A percentile compares a stretch with the other conserved stretches of the same genome.
phyloP scores from a whole-genome alignment of 2,797 vertebrate species.

The Cynopterus sphinx region DNA sequence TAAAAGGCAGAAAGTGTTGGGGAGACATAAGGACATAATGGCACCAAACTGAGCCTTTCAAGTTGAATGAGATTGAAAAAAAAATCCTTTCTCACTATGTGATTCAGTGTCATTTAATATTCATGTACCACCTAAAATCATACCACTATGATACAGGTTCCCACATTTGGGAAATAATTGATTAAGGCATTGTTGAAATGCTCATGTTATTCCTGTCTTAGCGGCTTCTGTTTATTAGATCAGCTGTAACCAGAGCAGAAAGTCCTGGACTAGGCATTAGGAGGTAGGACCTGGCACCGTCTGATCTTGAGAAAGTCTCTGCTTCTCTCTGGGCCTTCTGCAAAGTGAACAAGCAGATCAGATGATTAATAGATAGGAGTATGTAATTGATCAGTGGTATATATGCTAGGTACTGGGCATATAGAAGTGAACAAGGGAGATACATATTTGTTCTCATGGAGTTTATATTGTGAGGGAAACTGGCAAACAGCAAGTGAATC shows the following conservation, averaged over 20 bases:
- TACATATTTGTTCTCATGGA: neutral
- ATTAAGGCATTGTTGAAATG: slow-evolving; percentile 2
- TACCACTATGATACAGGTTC: neutral
- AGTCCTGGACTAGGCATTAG: neutral
- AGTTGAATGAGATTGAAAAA: slow-evolving; percentile 18
- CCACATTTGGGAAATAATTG: neutral
- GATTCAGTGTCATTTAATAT: neutral
- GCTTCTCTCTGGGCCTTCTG: neutral
- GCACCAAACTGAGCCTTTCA: neutral
- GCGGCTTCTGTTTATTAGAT: neutral
- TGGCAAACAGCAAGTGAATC: slow-evolving; percentile 10
- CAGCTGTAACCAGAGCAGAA: neutral
- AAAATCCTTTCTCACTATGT: neutral
- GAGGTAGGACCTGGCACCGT: neutral
- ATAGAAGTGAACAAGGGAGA: neutral
- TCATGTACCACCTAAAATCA: slow-evolving; percentile 1
- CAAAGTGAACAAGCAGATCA: slow-evolving; percentile 10
- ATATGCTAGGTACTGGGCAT: neutral
- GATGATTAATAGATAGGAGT: neutral
- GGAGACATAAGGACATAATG: neutral
- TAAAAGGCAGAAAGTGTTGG: neutral
- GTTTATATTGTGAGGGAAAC: neutral
- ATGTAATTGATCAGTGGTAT: neutral
- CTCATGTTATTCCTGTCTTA: neutral
- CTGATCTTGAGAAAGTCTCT: neutral